These are phyloP conservation scores for Capricornis sumatraensis DNA, from an alignment of 2,113 vertebrate species.

Conservation along the genomic window DNA sequence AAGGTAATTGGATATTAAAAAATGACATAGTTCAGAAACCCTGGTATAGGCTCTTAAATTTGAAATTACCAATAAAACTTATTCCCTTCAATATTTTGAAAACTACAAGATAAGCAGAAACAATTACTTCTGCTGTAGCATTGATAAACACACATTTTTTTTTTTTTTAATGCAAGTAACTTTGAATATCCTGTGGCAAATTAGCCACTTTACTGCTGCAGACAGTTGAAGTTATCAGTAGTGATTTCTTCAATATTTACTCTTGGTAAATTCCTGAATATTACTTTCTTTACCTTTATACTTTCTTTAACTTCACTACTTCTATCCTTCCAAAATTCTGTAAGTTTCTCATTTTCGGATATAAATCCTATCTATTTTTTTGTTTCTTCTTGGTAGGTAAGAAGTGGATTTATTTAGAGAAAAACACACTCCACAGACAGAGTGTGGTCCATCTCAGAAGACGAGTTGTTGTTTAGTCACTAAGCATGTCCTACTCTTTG, in stretches of 20 bases:
- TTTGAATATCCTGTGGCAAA: neutral
- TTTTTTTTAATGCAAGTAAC: neutral
- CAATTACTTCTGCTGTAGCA: neutral
- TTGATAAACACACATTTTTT: neutral
- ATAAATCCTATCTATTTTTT: neutral
- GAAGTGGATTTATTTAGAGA: neutral
- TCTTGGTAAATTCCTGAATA: neutral
- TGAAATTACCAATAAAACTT: neutral
- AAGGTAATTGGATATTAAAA: neutral
- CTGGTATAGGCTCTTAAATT: neutral
- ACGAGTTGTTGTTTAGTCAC: accelerated
- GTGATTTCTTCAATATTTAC: neutral
- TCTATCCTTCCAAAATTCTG: neutral
- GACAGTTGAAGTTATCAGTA: neutral
- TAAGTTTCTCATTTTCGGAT: neutral
- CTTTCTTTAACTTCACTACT: neutral
- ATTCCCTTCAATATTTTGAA: neutral
- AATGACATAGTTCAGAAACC: neutral
- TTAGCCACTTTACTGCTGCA: neutral
- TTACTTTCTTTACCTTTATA: neutral
- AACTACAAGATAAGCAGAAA: neutral
- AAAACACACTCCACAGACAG: neutral
- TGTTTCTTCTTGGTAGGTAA: neutral
- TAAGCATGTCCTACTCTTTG: neutral
- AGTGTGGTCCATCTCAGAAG: neutral